Evolutionary conservation across 1,140 invertebrate genomes (phyloP), one percentile per base, ranked within the genome.

Genomic region (Colletes latitarsis): DNA sequence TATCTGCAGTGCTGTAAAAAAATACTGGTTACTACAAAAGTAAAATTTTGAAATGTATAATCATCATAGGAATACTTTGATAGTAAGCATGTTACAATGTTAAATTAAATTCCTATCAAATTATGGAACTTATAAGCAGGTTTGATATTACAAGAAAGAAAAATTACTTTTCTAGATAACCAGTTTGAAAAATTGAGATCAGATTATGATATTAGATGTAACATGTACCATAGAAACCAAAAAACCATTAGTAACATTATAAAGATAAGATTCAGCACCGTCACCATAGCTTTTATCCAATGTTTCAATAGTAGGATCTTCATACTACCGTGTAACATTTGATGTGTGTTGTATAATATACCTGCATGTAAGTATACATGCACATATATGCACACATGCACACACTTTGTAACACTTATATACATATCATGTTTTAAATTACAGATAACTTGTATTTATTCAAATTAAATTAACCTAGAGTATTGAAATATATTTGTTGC

Each of bases 191-290:
- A 63, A 19, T 77, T 30, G 75, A 60, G 43, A 62, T 75, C 15
- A 70, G 53, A 81, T 77, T 64, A 77, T 71, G 74, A 82, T 83
- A 80, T 76, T 69, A 75, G 69, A 79, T 79, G 63, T 81, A 77
- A 83, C 67, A 73, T 82, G 77, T 83, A 92, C 91, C 89, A 89
- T 89, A 92, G 88, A 92, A 86, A 91, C 92, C 91, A 90, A 90
- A 88, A 89, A 88, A 91, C 89, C 85, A 91, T 93, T 93, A 93
- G 92, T 92, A 88, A 89, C 90, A 90, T 89, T 88, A 88, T 89
- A 77, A 86, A 82, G 83, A 87, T 90, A 90, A 82, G 88, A 88
- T 84, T 93, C 91, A 93, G 91, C 90, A 92, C 93, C 92, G 89
- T 91, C 92, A 93, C 93, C 93, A 89, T 87, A 88, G 86, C 82